These are phyloP conservation scores for Parnassius apollo DNA, from an alignment of 2,888 invertebrate genomes.

Conservation along the genomic window DNA sequence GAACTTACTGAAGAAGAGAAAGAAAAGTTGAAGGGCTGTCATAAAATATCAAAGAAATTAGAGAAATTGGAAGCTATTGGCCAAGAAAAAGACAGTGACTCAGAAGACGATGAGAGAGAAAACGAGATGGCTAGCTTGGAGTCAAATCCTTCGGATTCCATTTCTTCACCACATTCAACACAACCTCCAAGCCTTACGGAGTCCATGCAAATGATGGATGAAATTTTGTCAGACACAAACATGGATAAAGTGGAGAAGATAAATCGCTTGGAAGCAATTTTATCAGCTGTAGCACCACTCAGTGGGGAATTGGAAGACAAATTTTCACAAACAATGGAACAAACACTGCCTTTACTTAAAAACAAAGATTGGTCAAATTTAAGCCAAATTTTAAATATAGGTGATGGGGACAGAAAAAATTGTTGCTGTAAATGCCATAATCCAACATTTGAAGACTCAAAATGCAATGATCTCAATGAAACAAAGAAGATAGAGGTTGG, in stretches of 20 bases:
- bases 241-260: slow-evolving; percentile 93
- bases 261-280: slow-evolving; percentile 91
- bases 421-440: slow-evolving; percentile 82
- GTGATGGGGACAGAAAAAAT: slow-evolving; percentile 67
- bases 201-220: slow-evolving; percentile 94
- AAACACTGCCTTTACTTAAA: slow-evolving; percentile 75
- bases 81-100: slow-evolving; percentile 88
- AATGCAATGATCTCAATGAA: slow-evolving; percentile 73
- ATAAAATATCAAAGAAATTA: slow-evolving; percentile 95
- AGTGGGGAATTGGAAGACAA: slow-evolving; percentile 81
- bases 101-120: slow-evolving; percentile 86
- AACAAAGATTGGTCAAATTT: slow-evolving; percentile 78
- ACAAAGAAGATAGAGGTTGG: slow-evolving; percentile 79
- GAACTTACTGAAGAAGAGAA: slow-evolving; percentile 96
- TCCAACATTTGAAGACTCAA: slow-evolving; percentile 59
- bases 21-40: slow-evolving; percentile 93
- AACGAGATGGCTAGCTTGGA: slow-evolving; percentile 91
- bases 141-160: slow-evolving; percentile 88
- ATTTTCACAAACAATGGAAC: slow-evolving; percentile 78
- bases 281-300: slow-evolving; percentile 88
- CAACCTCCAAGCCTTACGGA: slow-evolving; percentile 92
- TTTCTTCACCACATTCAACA: slow-evolving; percentile 87
- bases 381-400: slow-evolving; percentile 73
- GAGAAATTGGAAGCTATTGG: slow-evolving; percentile 92
- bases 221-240: slow-evolving; percentile 89